Percentiles rank a stretch among this genome's conserved stretches.
Evolutionary conservation across 2,888 invertebrate genomes (phyloP).

Genomic region (Pseudanteris insignis): DNA sequence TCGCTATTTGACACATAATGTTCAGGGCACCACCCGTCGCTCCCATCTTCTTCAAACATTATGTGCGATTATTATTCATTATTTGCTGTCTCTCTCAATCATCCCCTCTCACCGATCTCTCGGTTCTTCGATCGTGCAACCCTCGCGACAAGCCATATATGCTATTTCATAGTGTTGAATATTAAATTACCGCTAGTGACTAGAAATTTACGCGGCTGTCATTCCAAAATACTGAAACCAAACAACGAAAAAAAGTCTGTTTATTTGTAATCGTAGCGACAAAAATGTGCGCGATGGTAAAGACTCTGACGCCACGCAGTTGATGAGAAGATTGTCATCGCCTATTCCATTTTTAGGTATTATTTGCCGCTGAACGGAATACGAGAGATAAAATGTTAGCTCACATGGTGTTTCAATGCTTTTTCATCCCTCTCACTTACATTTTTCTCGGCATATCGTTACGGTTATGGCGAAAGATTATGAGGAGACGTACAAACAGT

Average conservation of each 20-base stretch:
- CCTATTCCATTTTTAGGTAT: conserved; percentile 13
- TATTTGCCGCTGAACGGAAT: conserved; percentile 21
- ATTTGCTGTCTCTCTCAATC: conserved; percentile 52
- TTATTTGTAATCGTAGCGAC: too few species aligned
- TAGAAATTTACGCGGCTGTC: not conserved
- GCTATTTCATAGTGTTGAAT: conserved; percentile 32
- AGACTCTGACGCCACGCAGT: too few species aligned
- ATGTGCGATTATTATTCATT: conserved; percentile 64
- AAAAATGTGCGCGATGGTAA: too few species aligned
- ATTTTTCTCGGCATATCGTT: conserved; percentile 55
- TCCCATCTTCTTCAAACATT: conserved; percentile 47
- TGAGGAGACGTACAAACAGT: conserved; percentile 59
- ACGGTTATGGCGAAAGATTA: conserved; percentile 60
- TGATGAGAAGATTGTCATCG: conserved; percentile 13
- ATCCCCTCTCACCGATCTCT: conserved; percentile 12
- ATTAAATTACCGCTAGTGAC: conserved; percentile 15
- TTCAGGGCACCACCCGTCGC: conserved; percentile 46
- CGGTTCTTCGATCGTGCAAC: conserved; percentile 17
- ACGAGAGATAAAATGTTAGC: conserved; percentile 31
- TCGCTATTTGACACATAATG: conserved; percentile 58
- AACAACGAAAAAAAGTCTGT: too few species aligned
- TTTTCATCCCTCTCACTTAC: conserved; percentile 37
- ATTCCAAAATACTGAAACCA: conserved; percentile 13
- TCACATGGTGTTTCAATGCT: conserved; percentile 37
- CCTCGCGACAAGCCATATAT: conserved; percentile 36